A percentile compares a stretch with the other conserved stretches of the same genome.
Evolutionary conservation across 1,140 invertebrate genomes (phyloP).

Genomic region (Drosophila navojoa): DNA sequence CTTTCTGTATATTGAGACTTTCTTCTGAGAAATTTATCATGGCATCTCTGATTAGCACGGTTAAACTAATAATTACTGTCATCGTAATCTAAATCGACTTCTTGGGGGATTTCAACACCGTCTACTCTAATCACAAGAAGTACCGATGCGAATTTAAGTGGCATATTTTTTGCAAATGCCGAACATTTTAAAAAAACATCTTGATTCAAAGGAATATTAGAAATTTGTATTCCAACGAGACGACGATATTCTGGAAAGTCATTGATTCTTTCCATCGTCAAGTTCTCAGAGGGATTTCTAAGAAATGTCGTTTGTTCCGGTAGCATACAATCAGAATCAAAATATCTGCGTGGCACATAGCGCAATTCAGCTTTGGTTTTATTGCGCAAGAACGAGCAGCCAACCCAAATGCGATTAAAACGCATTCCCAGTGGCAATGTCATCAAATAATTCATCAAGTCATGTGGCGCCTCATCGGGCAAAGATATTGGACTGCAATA

Average conservation of each 20-base stretch:
- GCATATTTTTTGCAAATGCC: slow-evolving; percentile 43
- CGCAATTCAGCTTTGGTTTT: background rate
- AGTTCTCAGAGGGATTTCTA: slow-evolving; percentile 16
- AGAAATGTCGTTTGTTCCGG: slow-evolving; percentile 5
- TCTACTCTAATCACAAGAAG: slow-evolving; percentile 16
- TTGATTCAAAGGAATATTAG: slow-evolving; percentile 28
- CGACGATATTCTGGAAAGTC: slow-evolving; percentile 36
- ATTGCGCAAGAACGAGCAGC: slow-evolving; percentile 13
- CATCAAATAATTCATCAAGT: slow-evolving; percentile 37
- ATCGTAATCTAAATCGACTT: background rate
- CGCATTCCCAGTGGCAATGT: slow-evolving; percentile 24
- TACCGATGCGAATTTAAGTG: background rate
- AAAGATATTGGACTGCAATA: slow-evolving; percentile 36
- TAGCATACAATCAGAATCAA: slow-evolving; percentile 34
- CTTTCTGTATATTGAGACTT: too few relatives aligned
- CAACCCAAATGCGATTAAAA: slow-evolving; percentile 51
- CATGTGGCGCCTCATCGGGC: slow-evolving; percentile 31
- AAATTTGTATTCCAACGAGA: slow-evolving; percentile 33
- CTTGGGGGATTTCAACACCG: background rate
- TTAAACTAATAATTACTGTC: too few relatives aligned
- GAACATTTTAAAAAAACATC: slow-evolving; percentile 32
- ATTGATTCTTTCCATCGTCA: background rate
- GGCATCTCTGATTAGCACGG: background rate
- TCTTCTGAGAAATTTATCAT: background rate
- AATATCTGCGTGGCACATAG: slow-evolving; percentile 47